These are phyloP conservation scores for Venustoraphidia nigricollis DNA, from an alignment of 2,888 invertebrate genomes.

Conservation along the genomic window DNA sequence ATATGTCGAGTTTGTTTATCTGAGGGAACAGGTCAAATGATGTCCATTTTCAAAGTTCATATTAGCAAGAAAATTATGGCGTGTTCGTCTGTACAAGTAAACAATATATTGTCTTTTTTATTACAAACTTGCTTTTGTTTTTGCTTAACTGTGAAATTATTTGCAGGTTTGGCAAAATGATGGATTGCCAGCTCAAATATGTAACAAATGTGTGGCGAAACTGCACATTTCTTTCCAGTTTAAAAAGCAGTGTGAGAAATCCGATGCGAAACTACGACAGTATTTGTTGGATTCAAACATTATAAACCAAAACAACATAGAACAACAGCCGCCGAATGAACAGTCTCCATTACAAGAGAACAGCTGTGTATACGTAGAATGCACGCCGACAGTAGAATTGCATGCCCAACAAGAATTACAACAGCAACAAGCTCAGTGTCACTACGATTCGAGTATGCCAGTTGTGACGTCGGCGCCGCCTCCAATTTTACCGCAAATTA, in stretches of 20 bases:
- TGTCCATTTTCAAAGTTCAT: slow-evolving; percentile 31
- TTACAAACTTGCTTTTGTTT: background rate
- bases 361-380: slow-evolving; percentile 24
- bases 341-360: slow-evolving; percentile 13
- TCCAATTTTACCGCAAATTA: slow-evolving; percentile 19
- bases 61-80: slow-evolving; percentile 31
- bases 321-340: slow-evolving; percentile 10
- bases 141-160: slow-evolving; percentile 2
- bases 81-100: slow-evolving; percentile 29
- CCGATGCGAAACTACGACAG: slow-evolving; percentile 27
- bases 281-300: slow-evolving; percentile 15
- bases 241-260: slow-evolving; percentile 30
- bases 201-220: slow-evolving; percentile 29
- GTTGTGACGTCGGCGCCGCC: slow-evolving; percentile 14
- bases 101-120: slow-evolving; percentile 1
- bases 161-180: slow-evolving; percentile 31
- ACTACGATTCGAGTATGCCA: slow-evolving; percentile 15
- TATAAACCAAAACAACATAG: background rate
- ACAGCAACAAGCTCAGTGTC: slow-evolving; percentile 16
- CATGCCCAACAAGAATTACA: slow-evolving; percentile 18
- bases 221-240: slow-evolving; percentile 30
- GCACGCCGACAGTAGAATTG: slow-evolving; percentile 11
- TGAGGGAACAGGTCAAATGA: slow-evolving; percentile 22
- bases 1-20: slow-evolving; percentile 28
- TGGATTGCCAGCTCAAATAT: slow-evolving; percentile 28